These are phyloP conservation scores for Limanda limanda DNA, from an alignment of 2,113 vertebrate genomes.

Conservation along the genomic window DNA sequence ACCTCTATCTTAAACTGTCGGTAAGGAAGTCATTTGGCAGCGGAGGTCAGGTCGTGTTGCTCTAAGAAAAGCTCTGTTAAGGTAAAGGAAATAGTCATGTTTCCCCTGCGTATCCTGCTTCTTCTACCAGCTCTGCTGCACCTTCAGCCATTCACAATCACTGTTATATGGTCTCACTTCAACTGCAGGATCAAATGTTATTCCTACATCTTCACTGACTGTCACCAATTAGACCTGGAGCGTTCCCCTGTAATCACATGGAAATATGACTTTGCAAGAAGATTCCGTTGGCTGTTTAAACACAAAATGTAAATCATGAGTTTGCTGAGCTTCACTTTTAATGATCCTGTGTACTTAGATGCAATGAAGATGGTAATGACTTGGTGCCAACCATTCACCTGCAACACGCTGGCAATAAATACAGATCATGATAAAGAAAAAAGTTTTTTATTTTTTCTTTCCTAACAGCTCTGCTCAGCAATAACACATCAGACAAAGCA, in stretches of 20 bases:
- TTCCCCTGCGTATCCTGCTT: not conserved
- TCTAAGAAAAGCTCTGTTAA: slow-evolving; percentile 2
- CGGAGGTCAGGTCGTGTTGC: not conserved
- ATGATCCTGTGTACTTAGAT: not conserved
- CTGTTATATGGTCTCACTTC: not conserved
- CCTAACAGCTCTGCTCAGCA: not conserved
- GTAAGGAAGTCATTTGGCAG: not conserved
- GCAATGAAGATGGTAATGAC: not conserved
- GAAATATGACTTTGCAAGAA: not conserved
- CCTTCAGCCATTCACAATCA: not conserved
- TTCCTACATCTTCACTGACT: not conserved
- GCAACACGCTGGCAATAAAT: not conserved
- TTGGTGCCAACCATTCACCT: not conserved
- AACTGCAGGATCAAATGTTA: slow-evolving; percentile 17
- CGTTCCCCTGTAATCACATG: not conserved
- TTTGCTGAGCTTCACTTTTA: not conserved
- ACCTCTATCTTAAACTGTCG: not conserved
- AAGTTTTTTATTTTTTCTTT: not conserved
- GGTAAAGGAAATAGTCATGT: slow-evolving; percentile 2
- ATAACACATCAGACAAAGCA: not conserved
- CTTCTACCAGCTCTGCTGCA: not conserved
- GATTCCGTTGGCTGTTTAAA: not conserved
- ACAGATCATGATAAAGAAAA: not conserved
- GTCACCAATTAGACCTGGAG: slow-evolving; percentile 10
- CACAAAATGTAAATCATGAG: not conserved